A percentile compares a stretch with the other conserved stretches of the same genome.
These are phyloP conservation scores for Cerceris ruficornis DNA, from an alignment of 2,888 invertebrate genomes.

Conservation along the genomic window DNA sequence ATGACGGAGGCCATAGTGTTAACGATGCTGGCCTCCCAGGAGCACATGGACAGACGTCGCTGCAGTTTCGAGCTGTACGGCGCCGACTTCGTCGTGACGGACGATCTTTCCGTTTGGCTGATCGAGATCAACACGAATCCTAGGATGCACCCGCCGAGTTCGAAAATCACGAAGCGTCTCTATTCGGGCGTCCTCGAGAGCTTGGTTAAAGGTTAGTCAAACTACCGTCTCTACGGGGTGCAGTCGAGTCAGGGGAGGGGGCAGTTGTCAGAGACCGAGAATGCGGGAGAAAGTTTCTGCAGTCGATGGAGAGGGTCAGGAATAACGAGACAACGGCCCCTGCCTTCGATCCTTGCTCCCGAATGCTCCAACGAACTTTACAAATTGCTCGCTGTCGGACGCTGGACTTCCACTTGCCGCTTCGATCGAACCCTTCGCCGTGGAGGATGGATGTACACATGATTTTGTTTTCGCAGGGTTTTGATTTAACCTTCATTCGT, in stretches of 20 bases:
- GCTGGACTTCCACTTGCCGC: constrained; percentile 12
- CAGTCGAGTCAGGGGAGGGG: background rate
- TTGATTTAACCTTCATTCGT: too few species aligned
- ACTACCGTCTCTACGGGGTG: constrained; percentile 21
- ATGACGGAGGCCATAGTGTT: constrained; percentile 92
- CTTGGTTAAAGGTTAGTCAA: constrained; percentile 89
- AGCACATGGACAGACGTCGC: constrained; percentile 86
- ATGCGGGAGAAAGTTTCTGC: constrained; percentile 37
- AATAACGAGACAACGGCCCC: constrained; percentile 13
- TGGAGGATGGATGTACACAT: background rate
- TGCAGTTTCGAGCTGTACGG: constrained; percentile 94
- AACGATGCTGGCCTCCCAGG: constrained; percentile 91
- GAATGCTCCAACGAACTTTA: constrained; percentile 25
- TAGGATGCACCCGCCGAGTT: constrained; percentile 89
- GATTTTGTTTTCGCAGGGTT: background rate
- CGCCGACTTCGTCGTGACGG: constrained; percentile 95
- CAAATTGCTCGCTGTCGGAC: constrained; percentile 35
- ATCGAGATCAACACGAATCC: constrained; percentile 97
- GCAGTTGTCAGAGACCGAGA: constrained; percentile 34
- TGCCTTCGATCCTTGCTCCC: constrained; percentile 16
- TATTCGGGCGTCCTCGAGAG: constrained; percentile 92
- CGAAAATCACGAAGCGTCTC: constrained; percentile 91
- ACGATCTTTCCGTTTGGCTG: constrained; percentile 93
- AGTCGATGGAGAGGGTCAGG: constrained; percentile 3
- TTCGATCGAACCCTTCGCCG: constrained; percentile 19